Evolutionary conservation across 2,888 invertebrate genomes (phyloP), one percentile per base, ranked within the genome.

Genomic region (Ceriagrion tenellum): DNA sequence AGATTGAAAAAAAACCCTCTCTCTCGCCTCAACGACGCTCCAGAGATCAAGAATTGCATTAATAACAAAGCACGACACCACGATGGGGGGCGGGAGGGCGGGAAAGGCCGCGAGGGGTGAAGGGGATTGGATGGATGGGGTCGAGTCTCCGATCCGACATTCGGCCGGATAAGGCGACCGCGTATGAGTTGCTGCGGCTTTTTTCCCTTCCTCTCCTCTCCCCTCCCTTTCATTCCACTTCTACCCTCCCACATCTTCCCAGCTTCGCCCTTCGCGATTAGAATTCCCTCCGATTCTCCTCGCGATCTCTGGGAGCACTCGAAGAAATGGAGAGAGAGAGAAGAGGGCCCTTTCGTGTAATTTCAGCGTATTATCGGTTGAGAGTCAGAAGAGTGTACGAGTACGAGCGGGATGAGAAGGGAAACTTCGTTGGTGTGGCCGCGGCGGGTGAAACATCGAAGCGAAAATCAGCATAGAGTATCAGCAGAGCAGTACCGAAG

Each of bases 291-390:
- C 81, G 6, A 16, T 74, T 89, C 55, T 12, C 47, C 35, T 89
- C 89, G 89, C 55, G 47, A 69, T 93, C 69, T 47, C 47, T 30
- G 35, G 91, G 30, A 2, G 8, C 4, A 8, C 8, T 6, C 1
- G 59, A 10, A 12, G 20, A 12, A 47, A n/a, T 13, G 47, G 69
- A 40, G 81, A 35, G 35, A 35, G 3, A 16, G 81, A 35, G 81
- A 35, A 81, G 81, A 69, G 69, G n/a, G n/a, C 10, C 18, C n/a
- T 69, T 13, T 81, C 0, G 81, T 18, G 93, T 93, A 93, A 93
- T 93, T 93, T 47, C 93, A 69, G 69, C 69, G 93, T 47, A 69
- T 93, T 93, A 93, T 93, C 93, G 93, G 93, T n/a, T 26, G 55
- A 88, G 81, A 8, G 59, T 16, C 59, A 12, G 59, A 59, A 59